These are phyloP conservation scores for Lymantria monacha DNA, from an alignment of 2,888 invertebrate genomes.

Conservation along the genomic window DNA sequence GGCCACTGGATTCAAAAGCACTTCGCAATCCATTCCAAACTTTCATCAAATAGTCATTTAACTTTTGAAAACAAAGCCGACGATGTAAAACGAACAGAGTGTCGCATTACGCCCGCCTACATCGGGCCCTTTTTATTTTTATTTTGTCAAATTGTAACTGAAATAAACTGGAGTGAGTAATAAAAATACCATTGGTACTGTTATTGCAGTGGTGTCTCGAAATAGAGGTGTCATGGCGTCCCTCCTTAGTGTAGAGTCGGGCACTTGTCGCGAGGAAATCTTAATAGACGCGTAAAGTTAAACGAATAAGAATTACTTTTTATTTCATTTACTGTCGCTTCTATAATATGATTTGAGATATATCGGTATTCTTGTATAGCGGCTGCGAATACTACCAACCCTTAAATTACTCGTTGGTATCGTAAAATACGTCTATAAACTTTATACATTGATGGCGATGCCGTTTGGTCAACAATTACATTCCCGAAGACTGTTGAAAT, in stretches of 20 bases:
- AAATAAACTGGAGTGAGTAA: conserved; percentile 77
- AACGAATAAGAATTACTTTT: conserved; percentile 26
- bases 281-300: conserved; percentile 37
- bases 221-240: conserved; percentile 64
- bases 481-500: too few relatives aligned
- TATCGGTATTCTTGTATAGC: too few relatives aligned
- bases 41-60: conserved; percentile 4
- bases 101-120: conserved; percentile 54
- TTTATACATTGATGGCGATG: too few relatives aligned
- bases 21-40: conserved; percentile 42
- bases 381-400: too few relatives aligned
- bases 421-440: too few relatives aligned
- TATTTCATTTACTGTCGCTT: background rate
- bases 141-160: conserved; percentile 82
- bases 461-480: too few relatives aligned
- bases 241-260: conserved; percentile 31
- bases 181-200: conserved; percentile 80
- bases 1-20: conserved; percentile 59
- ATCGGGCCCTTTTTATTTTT: conserved; percentile 73
- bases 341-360: too few relatives aligned
- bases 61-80: conserved; percentile 12
- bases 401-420: too few relatives aligned
- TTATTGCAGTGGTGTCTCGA: conserved; percentile 67
- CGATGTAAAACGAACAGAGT: conserved; percentile 45
- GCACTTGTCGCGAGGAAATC: conserved; percentile 39